Conservation (phyloP, 2,888 invertebrate genomes). For the Heliconius cydno region DNA sequence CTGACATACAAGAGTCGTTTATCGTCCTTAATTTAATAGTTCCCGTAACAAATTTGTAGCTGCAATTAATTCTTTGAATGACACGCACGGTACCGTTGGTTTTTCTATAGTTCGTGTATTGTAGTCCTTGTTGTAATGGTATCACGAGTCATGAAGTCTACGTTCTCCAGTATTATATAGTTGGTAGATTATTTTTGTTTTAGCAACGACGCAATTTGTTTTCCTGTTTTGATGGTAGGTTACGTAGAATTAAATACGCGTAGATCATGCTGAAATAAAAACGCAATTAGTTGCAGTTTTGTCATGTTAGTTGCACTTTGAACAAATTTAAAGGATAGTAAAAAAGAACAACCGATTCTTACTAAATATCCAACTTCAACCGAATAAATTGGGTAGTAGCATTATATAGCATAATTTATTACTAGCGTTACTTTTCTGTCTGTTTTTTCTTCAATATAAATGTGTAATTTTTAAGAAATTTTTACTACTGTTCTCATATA, state of each 20-base stretch:
- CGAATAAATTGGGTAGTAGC: too few relatives aligned
- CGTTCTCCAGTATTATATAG: slow-evolving; percentile 51
- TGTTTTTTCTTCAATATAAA: too few relatives aligned
- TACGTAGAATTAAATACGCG: slow-evolving; percentile 59
- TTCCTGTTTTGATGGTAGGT: slow-evolving; percentile 59
- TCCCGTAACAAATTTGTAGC: slow-evolving; percentile 44
- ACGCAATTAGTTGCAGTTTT: slow-evolving; percentile 19
- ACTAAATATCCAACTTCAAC: not conserved
- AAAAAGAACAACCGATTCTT: not conserved
- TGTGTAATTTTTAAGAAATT: too few relatives aligned
- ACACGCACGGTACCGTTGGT: slow-evolving; percentile 5
- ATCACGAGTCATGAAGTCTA: slow-evolving; percentile 35
- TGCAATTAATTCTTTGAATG: slow-evolving; percentile 47
- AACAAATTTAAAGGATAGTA: not conserved
- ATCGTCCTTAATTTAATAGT: slow-evolving; percentile 45
- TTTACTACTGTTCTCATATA: too few relatives aligned
- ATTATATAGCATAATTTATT: too few relatives aligned
- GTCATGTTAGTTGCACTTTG: not conserved
- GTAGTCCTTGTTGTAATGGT: slow-evolving; percentile 29
- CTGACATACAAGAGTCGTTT: slow-evolving; percentile 30
- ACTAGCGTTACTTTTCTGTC: too few relatives aligned
- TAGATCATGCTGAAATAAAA: slow-evolving; percentile 30
- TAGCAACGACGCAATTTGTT: slow-evolving; percentile 54
- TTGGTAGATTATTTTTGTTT: slow-evolving; percentile 63
- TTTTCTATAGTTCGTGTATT: slow-evolving; percentile 1